These are phyloP conservation scores for Halocaridina rubra DNA, from an alignment of 2,888 invertebrate genomes.

Conservation along the genomic window DNA sequence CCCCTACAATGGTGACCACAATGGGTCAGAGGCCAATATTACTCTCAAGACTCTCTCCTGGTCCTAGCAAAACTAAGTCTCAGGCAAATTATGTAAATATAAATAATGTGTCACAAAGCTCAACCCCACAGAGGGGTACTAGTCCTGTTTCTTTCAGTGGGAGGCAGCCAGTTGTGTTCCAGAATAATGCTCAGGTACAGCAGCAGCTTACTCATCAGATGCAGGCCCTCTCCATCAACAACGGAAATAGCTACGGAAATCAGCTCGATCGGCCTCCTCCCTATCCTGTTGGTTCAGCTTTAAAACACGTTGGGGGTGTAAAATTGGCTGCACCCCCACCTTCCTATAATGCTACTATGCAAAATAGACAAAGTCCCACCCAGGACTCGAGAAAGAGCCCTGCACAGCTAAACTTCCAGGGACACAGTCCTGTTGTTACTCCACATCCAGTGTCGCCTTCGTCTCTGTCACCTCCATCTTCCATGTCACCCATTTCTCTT, in stretches of 20 bases:
- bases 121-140: conserved; percentile 66
- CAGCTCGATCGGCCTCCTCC: conserved; percentile 78
- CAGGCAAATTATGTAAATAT: conserved; percentile 61
- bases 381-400: conserved; percentile 58
- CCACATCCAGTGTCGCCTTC: conserved; percentile 58
- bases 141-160: conserved; percentile 78
- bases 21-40: conserved; percentile 53
- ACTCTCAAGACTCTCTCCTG: conserved; percentile 64
- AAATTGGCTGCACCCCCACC: conserved; percentile 79
- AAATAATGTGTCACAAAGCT: conserved; percentile 64
- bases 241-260: conserved; percentile 72
- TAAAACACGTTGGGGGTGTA: conserved; percentile 71
- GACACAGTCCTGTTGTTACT: conserved; percentile 40
- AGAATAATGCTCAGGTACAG: conserved; percentile 81
- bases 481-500: conserved; percentile 69
- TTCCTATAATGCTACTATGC: conserved; percentile 86
- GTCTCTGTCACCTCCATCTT: conserved; percentile 63
- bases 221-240: conserved; percentile 80
- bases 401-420: conserved; percentile 48
- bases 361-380: conserved; percentile 87
- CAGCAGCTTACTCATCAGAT: conserved; percentile 90
- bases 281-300: conserved; percentile 72
- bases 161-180: conserved; percentile 79
- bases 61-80: conserved; percentile 53
- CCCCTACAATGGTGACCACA: conserved; percentile 49